phyloP scores from a whole-genome alignment of 2,113 vertebrate genomes.

The Capricornis sumatraensis region DNA sequence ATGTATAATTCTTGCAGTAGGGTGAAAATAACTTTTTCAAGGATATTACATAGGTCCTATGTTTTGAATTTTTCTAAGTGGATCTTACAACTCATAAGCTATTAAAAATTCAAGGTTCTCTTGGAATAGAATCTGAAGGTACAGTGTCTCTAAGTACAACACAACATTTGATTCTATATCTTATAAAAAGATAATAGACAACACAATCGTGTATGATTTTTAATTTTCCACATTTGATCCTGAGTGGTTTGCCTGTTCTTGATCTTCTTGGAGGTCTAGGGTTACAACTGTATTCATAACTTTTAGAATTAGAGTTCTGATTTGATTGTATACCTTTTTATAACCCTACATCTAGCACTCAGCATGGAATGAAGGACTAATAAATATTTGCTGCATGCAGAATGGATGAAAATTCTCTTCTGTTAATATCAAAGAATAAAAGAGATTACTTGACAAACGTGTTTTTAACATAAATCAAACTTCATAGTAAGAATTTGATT shows the following conservation, averaged over 20 bases:
- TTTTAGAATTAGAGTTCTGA: constrained; percentile 30
- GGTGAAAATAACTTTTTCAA: neutral
- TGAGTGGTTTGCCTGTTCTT: neutral
- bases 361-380: neutral
- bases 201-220: neutral
- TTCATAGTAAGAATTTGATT: neutral
- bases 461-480: constrained; percentile 23
- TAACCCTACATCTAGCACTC: neutral
- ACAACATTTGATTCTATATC: neutral
- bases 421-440: neutral
- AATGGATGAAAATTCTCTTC: neutral
- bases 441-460: neutral
- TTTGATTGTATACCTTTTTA: constrained; percentile 33
- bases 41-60: neutral
- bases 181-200: constrained; percentile 14
- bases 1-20: neutral
- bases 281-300: neutral
- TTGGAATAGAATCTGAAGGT: neutral
- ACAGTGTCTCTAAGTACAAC: neutral
- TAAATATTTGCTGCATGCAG: constrained; percentile 15
- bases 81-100: neutral
- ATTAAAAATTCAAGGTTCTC: constrained; percentile 19
- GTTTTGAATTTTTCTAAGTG: constrained; percentile 17
- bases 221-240: constrained; percentile 1
- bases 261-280: neutral